A percentile compares a stretch with the other conserved stretches of the same genome.
These are phyloP conservation scores for Trichogramma pretiosum DNA, from an alignment of 1,140 invertebrate genomes.

Conservation along the genomic window DNA sequence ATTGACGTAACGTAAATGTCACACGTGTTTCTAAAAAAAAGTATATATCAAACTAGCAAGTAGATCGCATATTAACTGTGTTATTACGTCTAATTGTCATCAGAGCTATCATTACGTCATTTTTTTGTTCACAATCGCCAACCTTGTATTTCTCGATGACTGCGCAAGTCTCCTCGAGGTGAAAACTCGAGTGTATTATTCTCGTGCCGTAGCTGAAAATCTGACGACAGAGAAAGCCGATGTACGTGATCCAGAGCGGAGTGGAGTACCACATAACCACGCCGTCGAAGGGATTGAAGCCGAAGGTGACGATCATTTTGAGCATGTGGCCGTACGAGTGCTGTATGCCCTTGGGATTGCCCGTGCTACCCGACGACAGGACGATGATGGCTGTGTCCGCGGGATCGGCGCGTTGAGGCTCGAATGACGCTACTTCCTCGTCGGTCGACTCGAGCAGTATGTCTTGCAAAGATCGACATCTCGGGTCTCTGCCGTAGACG, in stretches of 20 bases:
- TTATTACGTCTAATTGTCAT: too few relatives aligned
- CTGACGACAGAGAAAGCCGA: slow-evolving; percentile 8
- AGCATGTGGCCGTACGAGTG: slow-evolving; percentile 50
- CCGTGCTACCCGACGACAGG: slow-evolving; percentile 63
- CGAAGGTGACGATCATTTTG: too few relatives aligned
- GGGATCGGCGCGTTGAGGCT: slow-evolving; percentile 18
- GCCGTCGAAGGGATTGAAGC: not conserved
- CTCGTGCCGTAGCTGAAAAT: slow-evolving; percentile 34
- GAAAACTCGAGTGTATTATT: slow-evolving; percentile 46
- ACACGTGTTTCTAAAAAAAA: too few relatives aligned
- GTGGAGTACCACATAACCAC: slow-evolving; percentile 24
- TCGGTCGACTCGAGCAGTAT: too few relatives aligned
- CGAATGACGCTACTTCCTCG: too few relatives aligned
- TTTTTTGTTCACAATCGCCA: too few relatives aligned
- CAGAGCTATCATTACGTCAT: too few relatives aligned
- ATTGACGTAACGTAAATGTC: too few relatives aligned
- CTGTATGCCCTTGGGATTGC: slow-evolving; percentile 64
- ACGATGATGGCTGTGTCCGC: slow-evolving; percentile 29
- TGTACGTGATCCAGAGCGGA: slow-evolving; percentile 29
- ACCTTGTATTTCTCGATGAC: slow-evolving; percentile 43
- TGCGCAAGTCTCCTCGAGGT: slow-evolving; percentile 44
- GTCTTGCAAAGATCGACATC: too few relatives aligned
- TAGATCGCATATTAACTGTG: too few relatives aligned
- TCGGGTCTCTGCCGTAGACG: too few relatives aligned
- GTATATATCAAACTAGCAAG: too few relatives aligned